Conservation (phyloP, 2,113 vertebrate genomes). For the Porphyrio hochstetteri region DNA sequence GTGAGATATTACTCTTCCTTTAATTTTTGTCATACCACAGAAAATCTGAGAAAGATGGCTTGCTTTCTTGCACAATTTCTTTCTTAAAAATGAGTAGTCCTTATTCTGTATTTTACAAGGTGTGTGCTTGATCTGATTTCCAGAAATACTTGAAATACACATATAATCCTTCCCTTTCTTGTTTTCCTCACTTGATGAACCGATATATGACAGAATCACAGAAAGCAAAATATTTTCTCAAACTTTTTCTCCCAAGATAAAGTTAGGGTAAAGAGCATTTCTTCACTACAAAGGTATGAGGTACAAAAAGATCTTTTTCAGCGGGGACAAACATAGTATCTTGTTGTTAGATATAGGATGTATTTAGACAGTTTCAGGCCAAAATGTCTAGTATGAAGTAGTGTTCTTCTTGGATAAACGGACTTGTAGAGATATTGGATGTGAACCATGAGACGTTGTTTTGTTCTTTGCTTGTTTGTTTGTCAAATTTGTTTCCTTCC, state of each 20-base stretch:
- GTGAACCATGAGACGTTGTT: not conserved
- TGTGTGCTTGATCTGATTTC: not conserved
- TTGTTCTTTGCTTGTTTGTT: not conserved
- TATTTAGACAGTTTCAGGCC: conserved; percentile 48
- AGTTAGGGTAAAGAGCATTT: not conserved
- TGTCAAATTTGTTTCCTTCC: not conserved
- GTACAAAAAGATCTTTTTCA: not conserved
- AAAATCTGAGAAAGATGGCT: not conserved
- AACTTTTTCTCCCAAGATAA: not conserved
- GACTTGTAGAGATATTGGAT: conserved; percentile 2
- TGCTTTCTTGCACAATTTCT: not conserved
- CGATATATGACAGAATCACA: not conserved
- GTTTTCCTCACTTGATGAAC: not conserved
- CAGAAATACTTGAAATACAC: not conserved
- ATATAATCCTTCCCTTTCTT: not conserved
- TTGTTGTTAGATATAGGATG: not conserved
- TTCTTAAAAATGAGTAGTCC: not conserved
- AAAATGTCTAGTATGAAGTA: conserved; percentile 17
- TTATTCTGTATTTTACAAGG: not conserved
- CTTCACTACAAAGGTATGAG: not conserved
- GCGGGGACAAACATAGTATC: not conserved
- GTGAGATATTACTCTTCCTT: not conserved
- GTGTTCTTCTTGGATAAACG: not conserved
- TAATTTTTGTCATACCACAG: not conserved
- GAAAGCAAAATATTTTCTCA: not conserved